Evolutionary conservation across 2,888 invertebrate species (phyloP).

Genomic region (Xanthia togata): DNA sequence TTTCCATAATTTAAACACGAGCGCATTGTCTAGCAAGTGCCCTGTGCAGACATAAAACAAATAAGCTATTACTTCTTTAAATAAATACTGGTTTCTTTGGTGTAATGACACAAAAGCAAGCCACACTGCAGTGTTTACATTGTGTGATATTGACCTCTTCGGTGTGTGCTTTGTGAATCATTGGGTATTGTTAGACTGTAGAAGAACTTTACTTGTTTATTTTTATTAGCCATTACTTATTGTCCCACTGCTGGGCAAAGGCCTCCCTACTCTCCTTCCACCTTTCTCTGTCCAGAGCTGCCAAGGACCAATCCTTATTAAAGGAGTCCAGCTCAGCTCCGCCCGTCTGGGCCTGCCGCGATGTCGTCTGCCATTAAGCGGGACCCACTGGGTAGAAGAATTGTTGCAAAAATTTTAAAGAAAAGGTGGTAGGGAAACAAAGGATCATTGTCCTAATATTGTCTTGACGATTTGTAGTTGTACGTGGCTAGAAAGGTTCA

Average conservation of each 20-base stretch:
- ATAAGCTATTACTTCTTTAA: constrained; percentile 35
- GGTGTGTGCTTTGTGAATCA: constrained; percentile 40
- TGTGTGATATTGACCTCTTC: constrained; percentile 57
- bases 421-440: background rate
- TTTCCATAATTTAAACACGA: background rate
- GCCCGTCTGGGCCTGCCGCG: too few relatives aligned
- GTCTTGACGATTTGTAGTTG: background rate
- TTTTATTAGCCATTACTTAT: too few relatives aligned
- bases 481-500: background rate
- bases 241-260: too few relatives aligned
- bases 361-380: too few relatives aligned
- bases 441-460: background rate
- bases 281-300: too few relatives aligned
- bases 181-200: constrained; percentile 10
- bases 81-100: constrained; percentile 49
- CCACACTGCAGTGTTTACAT: constrained; percentile 38
- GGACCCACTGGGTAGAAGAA: background rate
- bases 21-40: constrained; percentile 5
- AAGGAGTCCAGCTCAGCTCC: too few relatives aligned
- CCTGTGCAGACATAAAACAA: constrained; percentile 32
- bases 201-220: background rate
- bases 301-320: too few relatives aligned
- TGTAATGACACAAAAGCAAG: constrained; percentile 32
- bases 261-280: too few relatives aligned
- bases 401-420: background rate